phyloP scores from a whole-genome alignment of 2,113 vertebrate genomes.

The Thymallus thymallus region DNA sequence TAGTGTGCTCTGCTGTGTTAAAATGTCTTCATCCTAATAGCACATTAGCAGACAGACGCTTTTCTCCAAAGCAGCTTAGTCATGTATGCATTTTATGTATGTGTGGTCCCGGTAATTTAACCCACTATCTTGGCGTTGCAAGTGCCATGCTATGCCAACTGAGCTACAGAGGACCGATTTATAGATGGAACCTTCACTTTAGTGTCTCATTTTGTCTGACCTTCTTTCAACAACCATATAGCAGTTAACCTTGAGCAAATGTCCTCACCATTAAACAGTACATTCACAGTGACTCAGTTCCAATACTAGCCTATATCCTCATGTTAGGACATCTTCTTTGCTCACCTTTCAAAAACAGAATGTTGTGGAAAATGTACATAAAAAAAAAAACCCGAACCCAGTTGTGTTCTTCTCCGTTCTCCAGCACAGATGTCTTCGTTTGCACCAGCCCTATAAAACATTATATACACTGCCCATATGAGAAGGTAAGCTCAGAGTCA shows the following conservation, averaged over 20 bases:
- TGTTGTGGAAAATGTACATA: background rate
- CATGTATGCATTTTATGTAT: too few species aligned
- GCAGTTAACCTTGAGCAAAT: background rate
- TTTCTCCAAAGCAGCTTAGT: too few species aligned
- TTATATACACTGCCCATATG: slow-evolving; percentile 86
- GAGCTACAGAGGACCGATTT: too few species aligned
- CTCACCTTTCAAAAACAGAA: background rate
- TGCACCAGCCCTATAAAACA: slow-evolving; percentile 94
- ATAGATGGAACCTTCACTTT: background rate
- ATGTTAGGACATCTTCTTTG: background rate
- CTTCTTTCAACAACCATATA: background rate
- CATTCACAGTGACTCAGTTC: too few species aligned
- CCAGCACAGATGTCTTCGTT: slow-evolving; percentile 94
- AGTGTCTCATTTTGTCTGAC: background rate
- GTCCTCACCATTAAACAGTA: too few species aligned
- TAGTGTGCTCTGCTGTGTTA: too few species aligned
- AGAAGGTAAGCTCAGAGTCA: slow-evolving; percentile 82
- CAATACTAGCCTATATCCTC: too few species aligned
- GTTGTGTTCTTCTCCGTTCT: background rate
- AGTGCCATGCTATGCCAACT: too few species aligned
- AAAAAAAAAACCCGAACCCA: background rate
- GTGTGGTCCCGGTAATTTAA: too few species aligned
- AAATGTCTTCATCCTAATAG: too few species aligned
- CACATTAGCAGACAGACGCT: too few species aligned
- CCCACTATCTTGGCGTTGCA: too few species aligned